phyloP scores from a whole-genome alignment of 2,888 invertebrate species.

The Agrotis ipsilon region DNA sequence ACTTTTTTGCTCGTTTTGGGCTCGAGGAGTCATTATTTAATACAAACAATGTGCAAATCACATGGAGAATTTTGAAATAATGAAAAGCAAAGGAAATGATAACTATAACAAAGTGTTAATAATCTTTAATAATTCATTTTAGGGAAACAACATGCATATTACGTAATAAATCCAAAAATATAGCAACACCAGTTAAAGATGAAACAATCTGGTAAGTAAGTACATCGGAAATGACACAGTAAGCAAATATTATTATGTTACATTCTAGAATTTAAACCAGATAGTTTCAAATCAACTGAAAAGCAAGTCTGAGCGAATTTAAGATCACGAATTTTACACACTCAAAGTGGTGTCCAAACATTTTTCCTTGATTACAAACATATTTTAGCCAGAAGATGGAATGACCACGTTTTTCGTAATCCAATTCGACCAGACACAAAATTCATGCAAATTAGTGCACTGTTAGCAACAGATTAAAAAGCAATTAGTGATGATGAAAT shows the following conservation, averaged over 20 bases:
- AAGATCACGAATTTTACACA: not conserved
- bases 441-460: slow-evolving; percentile 7
- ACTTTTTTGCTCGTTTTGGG: not conserved
- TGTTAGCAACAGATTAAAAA: slow-evolving; percentile 17
- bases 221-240: not conserved
- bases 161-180: not conserved
- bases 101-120: not conserved
- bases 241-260: not conserved
- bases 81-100: slow-evolving; percentile 10
- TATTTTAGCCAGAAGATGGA: too few species aligned
- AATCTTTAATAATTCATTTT: slow-evolving; percentile 11
- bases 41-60: not conserved
- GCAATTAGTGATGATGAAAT: slow-evolving; percentile 32
- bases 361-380: not conserved
- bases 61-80: not conserved
- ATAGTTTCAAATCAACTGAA: not conserved
- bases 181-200: not conserved
- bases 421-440: slow-evolving; percentile 22
- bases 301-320: slow-evolving; percentile 13
- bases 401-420: not conserved
- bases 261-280: not conserved
- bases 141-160: not conserved
- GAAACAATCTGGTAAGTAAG: not conserved
- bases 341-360: not conserved
- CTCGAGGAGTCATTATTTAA: not conserved